Percentiles rank a stretch among this genome's conserved stretches.
phyloP scores from a whole-genome alignment of 1,140 invertebrate species.

The Octopus bimaculoides region DNA sequence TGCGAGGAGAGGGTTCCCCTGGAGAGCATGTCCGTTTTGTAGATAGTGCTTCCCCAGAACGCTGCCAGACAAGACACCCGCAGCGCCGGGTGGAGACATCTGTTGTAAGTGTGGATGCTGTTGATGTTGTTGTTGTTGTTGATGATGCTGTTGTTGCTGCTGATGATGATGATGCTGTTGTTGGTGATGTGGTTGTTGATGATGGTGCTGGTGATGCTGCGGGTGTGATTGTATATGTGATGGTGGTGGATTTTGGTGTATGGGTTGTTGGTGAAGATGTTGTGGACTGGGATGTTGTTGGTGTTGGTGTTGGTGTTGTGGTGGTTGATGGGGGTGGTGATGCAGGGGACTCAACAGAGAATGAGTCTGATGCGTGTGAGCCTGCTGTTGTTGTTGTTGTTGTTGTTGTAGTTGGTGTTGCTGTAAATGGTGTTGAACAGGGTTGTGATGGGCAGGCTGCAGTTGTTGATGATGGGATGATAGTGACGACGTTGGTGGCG shows the following conservation, averaged over 20 bases:
- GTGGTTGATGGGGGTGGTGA: neutral
- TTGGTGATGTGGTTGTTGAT: neutral
- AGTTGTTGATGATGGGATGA: neutral
- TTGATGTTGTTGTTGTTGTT: neutral
- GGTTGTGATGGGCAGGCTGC: neutral
- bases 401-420: neutral
- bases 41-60: neutral
- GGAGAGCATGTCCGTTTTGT: neutral
- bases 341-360: neutral
- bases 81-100: neutral
- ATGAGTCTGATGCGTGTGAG: neutral
- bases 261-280: neutral
- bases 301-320: neutral
- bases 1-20: neutral
- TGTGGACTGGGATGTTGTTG: neutral
- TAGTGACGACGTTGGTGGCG: neutral
- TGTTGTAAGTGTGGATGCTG: neutral
- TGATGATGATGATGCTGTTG: neutral
- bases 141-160: neutral
- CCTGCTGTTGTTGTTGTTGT: neutral
- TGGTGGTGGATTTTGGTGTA: neutral
- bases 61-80: neutral
- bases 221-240: neutral
- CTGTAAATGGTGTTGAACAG: neutral
- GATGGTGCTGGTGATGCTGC: neutral